phyloP scores from a whole-genome alignment of 2,888 invertebrate genomes.

The Mythimna ferrago region DNA sequence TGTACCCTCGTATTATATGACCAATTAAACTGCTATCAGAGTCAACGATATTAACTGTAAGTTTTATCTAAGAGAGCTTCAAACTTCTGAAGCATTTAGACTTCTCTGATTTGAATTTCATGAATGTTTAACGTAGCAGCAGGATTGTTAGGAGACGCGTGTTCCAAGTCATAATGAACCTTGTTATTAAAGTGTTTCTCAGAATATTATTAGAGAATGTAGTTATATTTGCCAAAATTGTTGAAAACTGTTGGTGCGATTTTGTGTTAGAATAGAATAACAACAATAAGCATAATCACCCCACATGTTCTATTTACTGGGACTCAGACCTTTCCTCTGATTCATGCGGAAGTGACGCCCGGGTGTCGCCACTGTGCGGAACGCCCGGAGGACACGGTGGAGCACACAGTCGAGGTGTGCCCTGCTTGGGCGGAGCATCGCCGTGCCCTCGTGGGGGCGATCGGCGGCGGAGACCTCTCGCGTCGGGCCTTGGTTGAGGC shows the following conservation, averaged over 20 bases:
- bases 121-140: constrained; percentile 73
- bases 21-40: constrained; percentile 71
- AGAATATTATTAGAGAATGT: neutral
- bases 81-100: constrained; percentile 63
- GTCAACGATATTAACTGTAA: constrained; percentile 68
- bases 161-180: constrained; percentile 2
- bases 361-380: too few species aligned
- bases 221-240: neutral
- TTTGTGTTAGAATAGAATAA: too few species aligned
- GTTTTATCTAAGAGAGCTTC: constrained; percentile 67
- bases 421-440: too few species aligned
- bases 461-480: too few species aligned
- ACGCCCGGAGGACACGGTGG: too few species aligned
- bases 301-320: too few species aligned
- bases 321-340: too few species aligned
- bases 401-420: too few species aligned
- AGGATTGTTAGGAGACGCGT: constrained; percentile 11
- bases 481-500: too few species aligned
- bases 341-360: too few species aligned
- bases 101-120: constrained; percentile 79
- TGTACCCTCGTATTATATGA: constrained; percentile 60
- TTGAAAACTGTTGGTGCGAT: neutral
- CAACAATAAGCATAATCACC: too few species aligned
- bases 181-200: neutral
- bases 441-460: too few species aligned